Conservation (phyloP, 2,888 invertebrate genomes). For the Chrysomela aeneicollis region DNA sequence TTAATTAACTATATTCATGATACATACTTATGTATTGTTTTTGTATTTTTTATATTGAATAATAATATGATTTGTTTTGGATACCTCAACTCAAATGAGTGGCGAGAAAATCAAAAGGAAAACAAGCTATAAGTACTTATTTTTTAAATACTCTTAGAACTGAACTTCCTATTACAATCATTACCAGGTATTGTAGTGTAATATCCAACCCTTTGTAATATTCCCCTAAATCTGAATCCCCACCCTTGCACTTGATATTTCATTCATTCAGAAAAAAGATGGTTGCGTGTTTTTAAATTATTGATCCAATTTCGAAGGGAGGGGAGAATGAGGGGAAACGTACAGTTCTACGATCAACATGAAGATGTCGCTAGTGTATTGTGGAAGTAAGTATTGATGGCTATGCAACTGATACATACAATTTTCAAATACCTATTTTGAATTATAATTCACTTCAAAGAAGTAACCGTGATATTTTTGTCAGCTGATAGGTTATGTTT, state of each 20-base stretch:
- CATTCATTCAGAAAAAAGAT: slow-evolving; percentile 5
- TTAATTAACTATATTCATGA: no score
- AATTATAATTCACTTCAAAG: no score
- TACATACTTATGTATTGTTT: no score
- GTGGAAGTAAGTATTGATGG: not conserved
- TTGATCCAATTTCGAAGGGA: not conserved
- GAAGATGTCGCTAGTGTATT: not conserved
- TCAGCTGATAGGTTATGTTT: no score
- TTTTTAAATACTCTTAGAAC: not conserved
- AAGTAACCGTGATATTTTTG: no score
- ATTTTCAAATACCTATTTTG: no score
- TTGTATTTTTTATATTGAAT: no score
- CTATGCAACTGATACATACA: no score
- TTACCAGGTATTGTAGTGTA: not conserved
- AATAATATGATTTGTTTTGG: no score
- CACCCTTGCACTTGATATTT: not conserved
- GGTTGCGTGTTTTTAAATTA: slow-evolving; percentile 1
- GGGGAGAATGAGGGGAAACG: not conserved
- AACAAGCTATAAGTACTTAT: not conserved
- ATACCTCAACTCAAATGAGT: not conserved
- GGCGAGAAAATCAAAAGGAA: not conserved
- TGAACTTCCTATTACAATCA: not conserved
- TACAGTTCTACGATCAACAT: not conserved
- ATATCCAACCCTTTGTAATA: not conserved
- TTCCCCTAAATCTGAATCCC: not conserved